A percentile compares a stretch with the other conserved stretches of the same genome.
These are phyloP conservation scores for Dromas ardeola DNA, from an alignment of 2,113 vertebrate species.

Conservation along the genomic window DNA sequence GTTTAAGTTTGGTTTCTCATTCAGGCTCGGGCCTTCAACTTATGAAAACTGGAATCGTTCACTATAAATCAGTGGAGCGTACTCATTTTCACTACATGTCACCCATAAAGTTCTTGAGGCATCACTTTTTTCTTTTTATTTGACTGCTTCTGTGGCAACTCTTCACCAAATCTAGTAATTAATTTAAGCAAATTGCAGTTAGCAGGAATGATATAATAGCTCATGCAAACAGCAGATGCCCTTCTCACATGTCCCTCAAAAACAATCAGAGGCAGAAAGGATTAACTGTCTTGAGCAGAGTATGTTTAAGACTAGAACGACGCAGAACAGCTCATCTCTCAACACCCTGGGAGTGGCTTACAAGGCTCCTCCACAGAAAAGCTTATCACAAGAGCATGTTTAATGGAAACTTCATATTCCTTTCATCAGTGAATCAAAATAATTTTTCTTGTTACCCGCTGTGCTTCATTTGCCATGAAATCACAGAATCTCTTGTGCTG, in stretches of 20 bases:
- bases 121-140: not conserved
- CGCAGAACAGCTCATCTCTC: not conserved
- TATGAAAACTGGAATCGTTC: not conserved
- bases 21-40: not conserved
- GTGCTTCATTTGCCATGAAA: constrained; percentile 18
- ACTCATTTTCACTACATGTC: not conserved
- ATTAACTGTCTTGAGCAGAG: not conserved
- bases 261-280: not conserved
- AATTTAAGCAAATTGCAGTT: not conserved
- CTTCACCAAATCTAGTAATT: not conserved
- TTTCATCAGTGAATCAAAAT: constrained; percentile 1
- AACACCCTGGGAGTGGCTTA: not conserved
- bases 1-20: not conserved
- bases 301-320: not conserved
- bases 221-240: not conserved
- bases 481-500: not conserved
- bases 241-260: not conserved
- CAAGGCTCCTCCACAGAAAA: not conserved
- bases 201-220: not conserved
- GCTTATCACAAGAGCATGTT: not conserved
- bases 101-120: not conserved
- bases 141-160: not conserved
- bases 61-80: not conserved
- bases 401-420: not conserved
- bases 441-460: not conserved